Evolutionary conservation across 2,888 invertebrate genomes (phyloP).

Genomic region (Xanthia togata): DNA sequence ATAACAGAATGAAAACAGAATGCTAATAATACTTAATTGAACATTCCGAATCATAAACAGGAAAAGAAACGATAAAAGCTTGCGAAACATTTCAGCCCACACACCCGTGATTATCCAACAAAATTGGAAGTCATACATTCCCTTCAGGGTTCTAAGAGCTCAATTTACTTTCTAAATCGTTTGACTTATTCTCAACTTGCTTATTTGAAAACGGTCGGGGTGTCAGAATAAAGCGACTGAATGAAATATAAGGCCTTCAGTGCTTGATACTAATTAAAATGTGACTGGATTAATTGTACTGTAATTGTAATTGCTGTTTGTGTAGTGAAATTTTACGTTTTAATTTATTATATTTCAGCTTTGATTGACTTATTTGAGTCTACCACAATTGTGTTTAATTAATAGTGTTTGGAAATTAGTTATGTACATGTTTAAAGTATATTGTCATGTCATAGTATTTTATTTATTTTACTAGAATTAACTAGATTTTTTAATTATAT

Average conservation of each 20-base stretch:
- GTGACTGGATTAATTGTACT: slow-evolving; percentile 32
- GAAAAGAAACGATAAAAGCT: slow-evolving; percentile 43
- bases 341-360: slow-evolving; percentile 13
- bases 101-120: slow-evolving; percentile 44
- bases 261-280: slow-evolving; percentile 47
- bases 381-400: slow-evolving; percentile 15
- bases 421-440: background rate
- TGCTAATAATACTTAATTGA: slow-evolving; percentile 40
- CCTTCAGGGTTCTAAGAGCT: slow-evolving; percentile 32
- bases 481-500: background rate
- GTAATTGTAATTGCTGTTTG: slow-evolving; percentile 27
- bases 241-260: slow-evolving; percentile 54
- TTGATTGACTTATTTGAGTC: background rate
- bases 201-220: slow-evolving; percentile 58
- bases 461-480: background rate
- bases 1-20: slow-evolving; percentile 2
- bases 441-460: background rate
- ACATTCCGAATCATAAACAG: slow-evolving; percentile 38
- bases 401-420: slow-evolving; percentile 3
- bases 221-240: slow-evolving; percentile 54
- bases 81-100: slow-evolving; percentile 29
- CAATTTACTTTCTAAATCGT: slow-evolving; percentile 56
- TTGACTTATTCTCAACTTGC: slow-evolving; percentile 44
- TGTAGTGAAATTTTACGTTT: slow-evolving; percentile 24
- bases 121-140: slow-evolving; percentile 54